A percentile compares a stretch with the other conserved stretches of the same genome.
Evolutionary conservation across 2,113 vertebrate genomes (phyloP).

Genomic region (Brachypteracias leptosomus): DNA sequence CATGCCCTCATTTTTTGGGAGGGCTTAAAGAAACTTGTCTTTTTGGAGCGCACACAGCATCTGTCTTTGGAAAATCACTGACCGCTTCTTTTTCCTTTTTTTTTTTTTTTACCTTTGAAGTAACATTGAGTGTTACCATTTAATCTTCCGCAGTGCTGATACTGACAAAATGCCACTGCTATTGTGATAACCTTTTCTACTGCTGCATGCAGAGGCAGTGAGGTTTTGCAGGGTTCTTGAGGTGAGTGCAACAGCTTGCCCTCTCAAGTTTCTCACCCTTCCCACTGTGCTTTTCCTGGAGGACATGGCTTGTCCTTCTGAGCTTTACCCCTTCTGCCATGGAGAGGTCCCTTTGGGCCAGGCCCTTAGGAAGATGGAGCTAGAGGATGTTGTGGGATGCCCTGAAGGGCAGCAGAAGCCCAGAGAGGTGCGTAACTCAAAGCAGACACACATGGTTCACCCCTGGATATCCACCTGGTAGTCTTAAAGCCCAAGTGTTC

Average conservation of each 20-base stretch:
- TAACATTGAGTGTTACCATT: background rate
- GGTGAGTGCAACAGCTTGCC: background rate
- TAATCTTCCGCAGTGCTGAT: background rate
- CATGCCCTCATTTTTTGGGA: background rate
- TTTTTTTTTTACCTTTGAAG: background rate
- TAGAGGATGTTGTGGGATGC: background rate
- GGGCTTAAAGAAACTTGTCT: background rate
- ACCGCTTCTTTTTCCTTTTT: background rate
- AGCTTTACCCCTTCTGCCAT: background rate
- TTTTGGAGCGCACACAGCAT: background rate
- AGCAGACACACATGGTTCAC: background rate
- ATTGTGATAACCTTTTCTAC: background rate
- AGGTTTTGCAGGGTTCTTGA: background rate
- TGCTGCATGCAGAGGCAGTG: rapidly evolving
- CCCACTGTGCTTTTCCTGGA: background rate
- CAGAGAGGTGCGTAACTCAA: background rate
- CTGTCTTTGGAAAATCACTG: background rate
- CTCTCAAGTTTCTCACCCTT: background rate
- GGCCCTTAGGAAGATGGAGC: background rate
- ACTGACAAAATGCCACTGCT: background rate
- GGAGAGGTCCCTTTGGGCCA: background rate
- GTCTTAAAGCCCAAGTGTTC: background rate
- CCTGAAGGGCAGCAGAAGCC: background rate
- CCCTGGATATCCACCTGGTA: background rate
- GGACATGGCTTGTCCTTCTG: background rate